Conservation (phyloP, 2,113 vertebrate genomes). For the Sceloporus tristichus region DNA sequence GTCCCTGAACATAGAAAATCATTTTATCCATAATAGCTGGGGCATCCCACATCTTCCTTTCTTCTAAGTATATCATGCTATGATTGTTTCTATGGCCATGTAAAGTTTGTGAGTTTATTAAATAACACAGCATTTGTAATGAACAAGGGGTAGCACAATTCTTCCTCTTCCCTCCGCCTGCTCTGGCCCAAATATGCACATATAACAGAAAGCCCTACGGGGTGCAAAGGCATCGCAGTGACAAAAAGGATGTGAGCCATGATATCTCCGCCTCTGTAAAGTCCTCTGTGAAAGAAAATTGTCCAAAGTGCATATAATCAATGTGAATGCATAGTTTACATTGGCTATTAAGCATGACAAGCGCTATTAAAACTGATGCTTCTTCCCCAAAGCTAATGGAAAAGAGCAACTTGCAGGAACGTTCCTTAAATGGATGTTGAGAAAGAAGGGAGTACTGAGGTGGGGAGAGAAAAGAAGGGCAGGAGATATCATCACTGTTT, state of each 20-base stretch:
- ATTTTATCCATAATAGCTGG: no score
- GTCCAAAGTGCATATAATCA: slow-evolving; percentile 62
- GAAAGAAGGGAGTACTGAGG: neutral
- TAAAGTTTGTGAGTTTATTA: slow-evolving; percentile 53
- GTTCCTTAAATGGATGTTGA: fast-evolving
- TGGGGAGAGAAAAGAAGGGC: neutral
- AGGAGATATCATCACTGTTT: neutral
- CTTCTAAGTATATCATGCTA: neutral
- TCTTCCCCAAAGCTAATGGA: slow-evolving; percentile 54
- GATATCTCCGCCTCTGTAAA: slow-evolving; percentile 39
- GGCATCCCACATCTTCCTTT: no score
- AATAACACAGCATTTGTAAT: neutral
- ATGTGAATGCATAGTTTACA: slow-evolving; percentile 47
- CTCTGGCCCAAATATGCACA: slow-evolving; percentile 27
- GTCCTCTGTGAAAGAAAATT: slow-evolving; percentile 51
- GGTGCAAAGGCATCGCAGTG: slow-evolving; percentile 37
- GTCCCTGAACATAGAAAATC: neutral
- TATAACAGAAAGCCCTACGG: slow-evolving; percentile 34
- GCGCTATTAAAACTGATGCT: slow-evolving; percentile 53
- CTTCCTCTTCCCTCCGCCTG: neutral
- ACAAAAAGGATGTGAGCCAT: slow-evolving; percentile 26
- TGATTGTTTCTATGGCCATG: slow-evolving; percentile 12
- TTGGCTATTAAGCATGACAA: slow-evolving; percentile 53
- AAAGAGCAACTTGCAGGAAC: neutral
- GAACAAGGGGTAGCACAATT: neutral